phyloP scores from a whole-genome alignment of 2,797 vertebrate species.

The Sebastes reedi region DNA sequence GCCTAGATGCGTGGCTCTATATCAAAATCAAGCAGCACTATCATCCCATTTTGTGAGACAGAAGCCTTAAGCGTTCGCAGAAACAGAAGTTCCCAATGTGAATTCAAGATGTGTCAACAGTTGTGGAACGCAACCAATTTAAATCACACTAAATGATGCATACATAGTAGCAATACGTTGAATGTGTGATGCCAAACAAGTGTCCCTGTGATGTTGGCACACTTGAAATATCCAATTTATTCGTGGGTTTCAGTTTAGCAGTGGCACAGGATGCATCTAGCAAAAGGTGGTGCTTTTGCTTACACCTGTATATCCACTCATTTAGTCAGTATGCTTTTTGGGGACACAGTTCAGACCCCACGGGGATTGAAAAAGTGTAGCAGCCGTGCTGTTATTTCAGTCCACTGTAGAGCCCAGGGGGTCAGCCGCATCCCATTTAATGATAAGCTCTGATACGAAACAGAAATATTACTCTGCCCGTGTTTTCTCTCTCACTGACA shows the following conservation, averaged over 20 bases:
- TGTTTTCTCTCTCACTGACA: background rate
- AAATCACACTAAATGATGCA: constrained; percentile 10
- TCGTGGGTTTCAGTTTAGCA: background rate
- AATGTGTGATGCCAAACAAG: background rate
- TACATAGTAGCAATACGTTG: background rate
- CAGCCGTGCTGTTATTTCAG: background rate
- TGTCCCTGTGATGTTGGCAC: background rate
- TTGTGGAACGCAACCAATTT: background rate
- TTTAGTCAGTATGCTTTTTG: background rate
- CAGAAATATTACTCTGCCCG: background rate
- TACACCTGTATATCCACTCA: background rate
- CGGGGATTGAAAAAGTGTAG: background rate
- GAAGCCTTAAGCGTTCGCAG: background rate
- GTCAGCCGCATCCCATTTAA: constrained; percentile 19
- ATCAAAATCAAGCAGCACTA: background rate
- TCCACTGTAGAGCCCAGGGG: background rate
- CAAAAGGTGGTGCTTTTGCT: background rate
- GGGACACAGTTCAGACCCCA: background rate
- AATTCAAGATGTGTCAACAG: background rate
- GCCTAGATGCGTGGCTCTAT: background rate
- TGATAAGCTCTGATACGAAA: constrained; percentile 26
- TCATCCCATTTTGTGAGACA: background rate
- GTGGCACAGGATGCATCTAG: background rate
- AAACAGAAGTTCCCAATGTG: background rate
- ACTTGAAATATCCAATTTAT: background rate